Percentiles rank a stretch among this genome's conserved stretches.
phyloP scores from a whole-genome alignment of 2,888 invertebrate species.

The Pachydiplax longipennis region DNA sequence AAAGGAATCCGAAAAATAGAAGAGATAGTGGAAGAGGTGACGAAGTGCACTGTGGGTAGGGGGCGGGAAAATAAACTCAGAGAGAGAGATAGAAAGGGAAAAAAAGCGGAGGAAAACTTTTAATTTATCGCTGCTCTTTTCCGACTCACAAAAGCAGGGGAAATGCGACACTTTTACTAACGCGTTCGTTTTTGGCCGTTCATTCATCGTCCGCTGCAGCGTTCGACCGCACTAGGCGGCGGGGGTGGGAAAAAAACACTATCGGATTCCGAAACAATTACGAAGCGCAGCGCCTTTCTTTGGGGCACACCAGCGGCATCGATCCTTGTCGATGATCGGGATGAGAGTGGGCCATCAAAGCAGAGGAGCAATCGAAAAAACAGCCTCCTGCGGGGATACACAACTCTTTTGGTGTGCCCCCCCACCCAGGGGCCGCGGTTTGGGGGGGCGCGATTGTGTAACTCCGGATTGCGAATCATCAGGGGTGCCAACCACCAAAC shows the following conservation, averaged over 20 bases:
- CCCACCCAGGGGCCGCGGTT: background rate
- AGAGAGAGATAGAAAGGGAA: background rate
- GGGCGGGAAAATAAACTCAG: background rate
- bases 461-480: constrained; percentile 14
- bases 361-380: background rate
- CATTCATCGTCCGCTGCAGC: background rate
- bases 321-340: constrained; percentile 10
- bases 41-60: background rate
- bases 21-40: background rate
- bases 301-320: background rate
- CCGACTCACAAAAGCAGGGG: constrained; percentile 4
- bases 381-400: constrained; percentile 13
- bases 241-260: background rate
- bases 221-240: background rate
- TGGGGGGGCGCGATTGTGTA: background rate
- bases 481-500: constrained; percentile 32
- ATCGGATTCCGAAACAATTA: constrained; percentile 40
- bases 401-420: background rate
- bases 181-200: background rate
- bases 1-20: background rate
- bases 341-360: constrained; percentile 7
- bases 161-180: constrained; percentile 22
- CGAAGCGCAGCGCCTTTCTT: background rate
- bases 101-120: background rate
- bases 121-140: constrained; percentile 41